phyloP scores from a whole-genome alignment of 23 tunicate genomes.

The Phallusia fumigata region DNA sequence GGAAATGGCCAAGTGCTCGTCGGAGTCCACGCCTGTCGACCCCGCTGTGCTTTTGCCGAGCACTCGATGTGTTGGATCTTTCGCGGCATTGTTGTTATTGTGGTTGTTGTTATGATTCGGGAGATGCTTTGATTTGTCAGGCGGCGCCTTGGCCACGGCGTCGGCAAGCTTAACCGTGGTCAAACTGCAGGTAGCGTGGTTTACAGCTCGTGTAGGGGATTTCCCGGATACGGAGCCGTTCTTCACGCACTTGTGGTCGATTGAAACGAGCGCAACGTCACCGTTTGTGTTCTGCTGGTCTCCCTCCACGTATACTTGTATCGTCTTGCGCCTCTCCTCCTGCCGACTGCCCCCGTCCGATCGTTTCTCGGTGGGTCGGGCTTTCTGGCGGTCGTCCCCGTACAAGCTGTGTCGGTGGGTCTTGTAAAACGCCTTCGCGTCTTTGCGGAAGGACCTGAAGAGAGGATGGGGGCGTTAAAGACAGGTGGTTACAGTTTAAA shows the following conservation, averaged over 20 bases:
- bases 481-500: no score
- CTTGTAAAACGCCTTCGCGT: constrained; percentile 28
- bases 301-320: constrained; percentile 43
- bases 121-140: not conserved
- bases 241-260: not conserved
- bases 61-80: not conserved
- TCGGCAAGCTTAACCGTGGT: not conserved
- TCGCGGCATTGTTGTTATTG: not conserved
- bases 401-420: constrained; percentile 23
- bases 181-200: constrained; percentile 11
- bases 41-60: not conserved
- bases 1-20: not conserved
- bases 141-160: not conserved
- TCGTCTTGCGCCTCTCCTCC: constrained; percentile 56
- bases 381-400: constrained; percentile 28
- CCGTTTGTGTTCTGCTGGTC: constrained; percentile 29
- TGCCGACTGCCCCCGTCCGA: constrained; percentile 38
- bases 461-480: no score
- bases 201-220: not conserved
- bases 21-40: not conserved
- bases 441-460: constrained; percentile 41
- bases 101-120: constrained; percentile 7
- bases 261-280: constrained; percentile 1
- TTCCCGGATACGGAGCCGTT: not conserved
- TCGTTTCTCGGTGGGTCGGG: constrained; percentile 17